Evolutionary conservation across 1,140 invertebrate species (phyloP), one percentile per base, ranked within the genome.

Genomic region (Homarus americanus): DNA sequence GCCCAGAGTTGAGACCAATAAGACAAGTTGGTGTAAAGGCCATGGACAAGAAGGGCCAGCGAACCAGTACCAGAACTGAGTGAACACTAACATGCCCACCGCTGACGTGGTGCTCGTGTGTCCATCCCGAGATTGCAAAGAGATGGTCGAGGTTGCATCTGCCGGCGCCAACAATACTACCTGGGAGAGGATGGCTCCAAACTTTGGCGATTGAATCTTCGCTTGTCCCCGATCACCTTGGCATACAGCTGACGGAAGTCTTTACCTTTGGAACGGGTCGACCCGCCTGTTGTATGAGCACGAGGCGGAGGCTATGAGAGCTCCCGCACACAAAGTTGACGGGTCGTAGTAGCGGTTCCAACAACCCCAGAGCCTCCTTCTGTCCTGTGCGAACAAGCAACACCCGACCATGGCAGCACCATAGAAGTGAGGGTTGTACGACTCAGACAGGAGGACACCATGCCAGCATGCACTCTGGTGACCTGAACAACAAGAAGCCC

Each of bases 61-160:
- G 96, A 99, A 99, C 99, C 99, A 99, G 94, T 99, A 99, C 99
- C 99, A 99, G 94, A 99, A 99, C 94, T 99, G 99, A 0, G 98
- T 98, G 94, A 99, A 99, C 0, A 99, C 97, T 66, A 99, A 94
- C 94, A 99, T 97, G n/a, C 99, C 99, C 1, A 99, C 99, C 5
- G 99, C 98, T 2, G 98, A 98, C 79, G 98, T 95, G 96, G 99
- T 98, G 94, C 99, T 99, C 76, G 98, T 99, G 94, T 99, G 99
- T 0, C 99, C 99, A 69, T 98, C 99, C 63, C 98, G 96, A 7
- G 99, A 99, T 93, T 99, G 98, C 12, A 99, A 95, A 0, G 97
- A 98, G 3, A 99, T 96, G 0, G 99, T 99, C 10, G n/a, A 99
- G 98, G 94, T 99, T 99, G 40, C 99, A 96, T 49, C 99, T 99